These are phyloP conservation scores for Mesocricetus auratus DNA, from an alignment of 2,113 vertebrate genomes.

Conservation along the genomic window DNA sequence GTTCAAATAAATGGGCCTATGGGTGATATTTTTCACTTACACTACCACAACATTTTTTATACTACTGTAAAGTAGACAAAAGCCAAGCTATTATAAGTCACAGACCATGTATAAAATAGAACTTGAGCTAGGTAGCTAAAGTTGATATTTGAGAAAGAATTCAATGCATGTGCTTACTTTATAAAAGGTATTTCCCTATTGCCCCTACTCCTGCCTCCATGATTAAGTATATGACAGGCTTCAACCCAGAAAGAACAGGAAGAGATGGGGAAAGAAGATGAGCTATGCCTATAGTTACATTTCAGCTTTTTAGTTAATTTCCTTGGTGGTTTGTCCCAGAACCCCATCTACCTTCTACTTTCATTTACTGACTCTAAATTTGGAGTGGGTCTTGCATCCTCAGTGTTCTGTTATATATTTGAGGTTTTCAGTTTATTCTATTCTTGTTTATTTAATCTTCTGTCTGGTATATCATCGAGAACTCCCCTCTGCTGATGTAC, in stretches of 20 bases:
- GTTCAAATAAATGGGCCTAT: background rate
- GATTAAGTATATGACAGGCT: background rate
- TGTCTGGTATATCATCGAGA: constrained; percentile 12
- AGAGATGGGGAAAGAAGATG: background rate
- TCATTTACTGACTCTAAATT: background rate
- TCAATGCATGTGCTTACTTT: background rate
- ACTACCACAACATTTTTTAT: background rate
- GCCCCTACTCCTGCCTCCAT: background rate
- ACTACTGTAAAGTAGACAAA: background rate
- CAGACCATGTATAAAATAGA: background rate
- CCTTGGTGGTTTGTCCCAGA: background rate
- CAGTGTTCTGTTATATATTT: background rate
- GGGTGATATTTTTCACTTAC: background rate
- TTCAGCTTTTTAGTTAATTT: constrained; percentile 30
- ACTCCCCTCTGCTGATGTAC: background rate
- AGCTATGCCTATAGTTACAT: background rate
- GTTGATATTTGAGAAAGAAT: background rate
- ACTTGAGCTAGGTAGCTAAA: background rate
- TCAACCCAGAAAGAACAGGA: background rate
- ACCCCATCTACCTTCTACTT: background rate
- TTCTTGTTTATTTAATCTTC: background rate
- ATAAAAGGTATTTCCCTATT: constrained; percentile 22
- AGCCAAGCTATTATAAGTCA: background rate
- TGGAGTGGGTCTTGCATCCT: background rate
- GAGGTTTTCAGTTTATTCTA: background rate